Evolutionary conservation across 2,888 invertebrate species (phyloP).

Genomic region (Aricia artaxerxes): DNA sequence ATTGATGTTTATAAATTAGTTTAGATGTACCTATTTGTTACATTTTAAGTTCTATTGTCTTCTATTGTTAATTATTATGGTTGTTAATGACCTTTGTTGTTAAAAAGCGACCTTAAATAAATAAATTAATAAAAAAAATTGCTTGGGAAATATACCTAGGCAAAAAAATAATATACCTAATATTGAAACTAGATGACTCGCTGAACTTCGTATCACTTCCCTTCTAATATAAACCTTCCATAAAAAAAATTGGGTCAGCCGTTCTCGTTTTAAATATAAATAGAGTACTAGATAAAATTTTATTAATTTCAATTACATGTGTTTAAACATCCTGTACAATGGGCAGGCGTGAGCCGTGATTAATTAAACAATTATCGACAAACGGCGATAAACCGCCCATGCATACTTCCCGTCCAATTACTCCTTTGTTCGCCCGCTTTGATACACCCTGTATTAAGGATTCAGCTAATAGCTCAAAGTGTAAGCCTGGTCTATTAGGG

Average conservation of each 20-base stretch:
- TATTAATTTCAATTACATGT: background rate
- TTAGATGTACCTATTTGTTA: no score
- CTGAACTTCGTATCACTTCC: no score
- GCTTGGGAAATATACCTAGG: background rate
- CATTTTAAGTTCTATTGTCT: no score
- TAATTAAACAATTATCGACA: conserved; percentile 3
- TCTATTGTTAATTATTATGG: no score
- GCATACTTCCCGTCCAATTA: conserved; percentile 9
- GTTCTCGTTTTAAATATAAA: background rate
- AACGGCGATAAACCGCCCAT: background rate
- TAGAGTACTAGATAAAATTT: background rate
- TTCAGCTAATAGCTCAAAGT: background rate
- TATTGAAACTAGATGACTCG: background rate
- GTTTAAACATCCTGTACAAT: background rate
- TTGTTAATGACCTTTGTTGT: no score
- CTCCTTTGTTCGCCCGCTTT: background rate
- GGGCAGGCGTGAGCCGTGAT: background rate
- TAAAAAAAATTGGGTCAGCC: no score
- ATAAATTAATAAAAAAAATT: no score
- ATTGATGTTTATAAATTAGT: no score
- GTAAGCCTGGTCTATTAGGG: background rate
- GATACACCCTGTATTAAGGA: conserved; percentile 7
- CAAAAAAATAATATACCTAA: no score
- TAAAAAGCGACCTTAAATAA: no score
- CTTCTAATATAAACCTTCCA: no score